Percentiles rank a stretch among this genome's conserved stretches.
These are phyloP conservation scores for Holocentrus rufus DNA, from an alignment of 2,797 vertebrate species.

Conservation along the genomic window DNA sequence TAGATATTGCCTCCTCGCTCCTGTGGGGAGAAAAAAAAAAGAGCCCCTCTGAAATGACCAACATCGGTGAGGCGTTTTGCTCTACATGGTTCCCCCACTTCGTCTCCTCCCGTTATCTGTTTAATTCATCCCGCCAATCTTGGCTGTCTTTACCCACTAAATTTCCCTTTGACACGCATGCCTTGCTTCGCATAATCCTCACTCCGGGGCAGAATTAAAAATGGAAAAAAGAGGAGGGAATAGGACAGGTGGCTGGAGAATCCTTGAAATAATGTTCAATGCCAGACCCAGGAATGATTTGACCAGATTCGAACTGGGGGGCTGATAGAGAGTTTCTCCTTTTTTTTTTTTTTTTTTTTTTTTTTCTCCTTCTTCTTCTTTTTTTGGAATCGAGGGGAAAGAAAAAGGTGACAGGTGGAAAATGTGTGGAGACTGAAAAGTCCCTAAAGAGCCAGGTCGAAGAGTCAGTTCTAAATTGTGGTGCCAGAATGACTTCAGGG, in stretches of 20 bases:
- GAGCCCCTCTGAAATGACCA: conserved; percentile 84
- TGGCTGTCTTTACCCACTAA: conserved; percentile 88
- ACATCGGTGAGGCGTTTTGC: conserved; percentile 84
- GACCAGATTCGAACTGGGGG: conserved; percentile 79
- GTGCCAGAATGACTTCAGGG: conserved; percentile 74
- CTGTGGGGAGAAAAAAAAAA: conserved; percentile 73
- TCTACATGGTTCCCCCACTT: conserved; percentile 81
- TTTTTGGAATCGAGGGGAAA: conserved; percentile 61
- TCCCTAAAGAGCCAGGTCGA: conserved; percentile 68
- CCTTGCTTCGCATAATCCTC: conserved; percentile 88
- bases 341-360: conserved; percentile 36
- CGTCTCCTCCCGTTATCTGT: conserved; percentile 84
- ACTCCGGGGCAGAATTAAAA: conserved; percentile 87
- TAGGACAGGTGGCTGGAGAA: conserved; percentile 84
- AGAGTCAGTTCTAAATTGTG: conserved; percentile 74
- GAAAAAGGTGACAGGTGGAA: conserved; percentile 77
- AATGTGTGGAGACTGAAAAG: conserved; percentile 69
- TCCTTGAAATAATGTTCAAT: conserved; percentile 86
- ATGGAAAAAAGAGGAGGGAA: conserved; percentile 79
- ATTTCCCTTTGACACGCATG: conserved; percentile 90
- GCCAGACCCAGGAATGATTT: conserved; percentile 79
- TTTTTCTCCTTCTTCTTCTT: conserved; percentile 45
- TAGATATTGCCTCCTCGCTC: conserved; percentile 84
- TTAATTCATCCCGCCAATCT: conserved; percentile 89
- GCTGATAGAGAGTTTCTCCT: conserved; percentile 61